phyloP scores from a whole-genome alignment of 2,888 invertebrate species.

The Sthenelais limicola region DNA sequence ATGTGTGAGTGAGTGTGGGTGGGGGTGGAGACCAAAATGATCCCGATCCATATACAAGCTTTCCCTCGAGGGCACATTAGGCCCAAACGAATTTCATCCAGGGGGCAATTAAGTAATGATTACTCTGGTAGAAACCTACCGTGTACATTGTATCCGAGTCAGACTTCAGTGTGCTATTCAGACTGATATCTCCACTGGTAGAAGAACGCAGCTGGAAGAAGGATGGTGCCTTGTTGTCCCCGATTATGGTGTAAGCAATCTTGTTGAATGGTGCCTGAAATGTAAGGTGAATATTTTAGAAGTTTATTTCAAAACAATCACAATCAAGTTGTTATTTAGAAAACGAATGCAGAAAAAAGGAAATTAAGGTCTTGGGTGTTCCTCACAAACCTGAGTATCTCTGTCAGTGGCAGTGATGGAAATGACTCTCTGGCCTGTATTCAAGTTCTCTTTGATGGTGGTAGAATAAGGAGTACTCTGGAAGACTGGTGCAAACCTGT shows the following conservation, averaged over 20 bases:
- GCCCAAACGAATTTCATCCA: too few species aligned
- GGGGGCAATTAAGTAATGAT: too few species aligned
- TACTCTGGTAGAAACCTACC: conserved; percentile 23
- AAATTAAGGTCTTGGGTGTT: not conserved
- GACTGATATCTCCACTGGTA: conserved; percentile 50
- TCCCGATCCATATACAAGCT: too few species aligned
- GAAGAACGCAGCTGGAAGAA: conserved; percentile 58
- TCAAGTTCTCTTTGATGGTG: conserved; percentile 38
- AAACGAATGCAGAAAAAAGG: not conserved
- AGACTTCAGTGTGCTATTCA: conserved; percentile 44
- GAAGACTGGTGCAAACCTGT: conserved; percentile 54
- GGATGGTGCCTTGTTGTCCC: conserved; percentile 60
- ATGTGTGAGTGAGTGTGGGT: too few species aligned
- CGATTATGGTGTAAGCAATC: conserved; percentile 58
- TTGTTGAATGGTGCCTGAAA: conserved; percentile 61
- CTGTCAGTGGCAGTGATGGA: conserved; percentile 33
- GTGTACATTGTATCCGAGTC: conserved; percentile 46
- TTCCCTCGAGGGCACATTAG: too few species aligned
- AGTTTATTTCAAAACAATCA: not conserved
- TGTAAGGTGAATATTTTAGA: not conserved
- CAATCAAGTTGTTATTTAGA: not conserved
- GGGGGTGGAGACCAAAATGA: too few species aligned
- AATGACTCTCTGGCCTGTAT: conserved; percentile 40
- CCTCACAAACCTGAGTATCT: conserved; percentile 41
- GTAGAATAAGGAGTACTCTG: conserved; percentile 17